phyloP scores from a whole-genome alignment of 2,888 invertebrate genomes.

The Lomographa bimaculata region DNA sequence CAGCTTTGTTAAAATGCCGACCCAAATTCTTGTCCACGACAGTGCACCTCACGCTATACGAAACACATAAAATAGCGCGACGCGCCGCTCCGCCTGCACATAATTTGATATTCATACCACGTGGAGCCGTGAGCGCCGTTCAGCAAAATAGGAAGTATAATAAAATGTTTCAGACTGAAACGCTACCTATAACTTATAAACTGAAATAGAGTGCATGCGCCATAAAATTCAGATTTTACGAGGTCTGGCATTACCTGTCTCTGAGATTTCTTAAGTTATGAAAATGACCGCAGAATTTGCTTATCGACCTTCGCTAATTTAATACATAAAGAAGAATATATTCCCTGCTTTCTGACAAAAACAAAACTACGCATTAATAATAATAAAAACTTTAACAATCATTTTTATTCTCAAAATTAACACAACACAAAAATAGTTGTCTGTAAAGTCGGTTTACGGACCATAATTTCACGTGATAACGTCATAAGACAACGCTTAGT shows the following conservation, averaged over 20 bases:
- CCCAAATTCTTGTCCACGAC: slow-evolving; percentile 41
- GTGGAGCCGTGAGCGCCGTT: slow-evolving; percentile 65
- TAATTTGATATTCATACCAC: slow-evolving; percentile 72
- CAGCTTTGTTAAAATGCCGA: too few relatives aligned
- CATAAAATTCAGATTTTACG: slow-evolving; percentile 48
- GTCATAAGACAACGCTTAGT: too few relatives aligned
- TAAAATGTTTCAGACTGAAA: slow-evolving; percentile 70
- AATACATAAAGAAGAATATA: too few relatives aligned
- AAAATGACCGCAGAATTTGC: too few relatives aligned
- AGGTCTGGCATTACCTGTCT: neutral
- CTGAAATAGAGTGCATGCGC: slow-evolving; percentile 64
- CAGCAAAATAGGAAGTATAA: slow-evolving; percentile 68
- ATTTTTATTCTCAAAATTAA: too few relatives aligned
- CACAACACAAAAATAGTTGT: too few relatives aligned
- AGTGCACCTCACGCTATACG: slow-evolving; percentile 35
- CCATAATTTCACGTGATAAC: too few relatives aligned
- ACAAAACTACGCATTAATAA: too few relatives aligned
- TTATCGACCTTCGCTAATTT: too few relatives aligned
- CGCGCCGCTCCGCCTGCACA: slow-evolving; percentile 39
- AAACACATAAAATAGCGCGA: slow-evolving; percentile 51
- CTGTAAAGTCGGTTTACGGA: too few relatives aligned
- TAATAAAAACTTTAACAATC: too few relatives aligned
- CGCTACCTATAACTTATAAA: slow-evolving; percentile 68
- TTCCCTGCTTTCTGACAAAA: too few relatives aligned
- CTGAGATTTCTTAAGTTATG: slow-evolving; percentile 5